Evolutionary conservation across 2,888 invertebrate genomes (phyloP).

Genomic region (Nesidiocoris tenuis): DNA sequence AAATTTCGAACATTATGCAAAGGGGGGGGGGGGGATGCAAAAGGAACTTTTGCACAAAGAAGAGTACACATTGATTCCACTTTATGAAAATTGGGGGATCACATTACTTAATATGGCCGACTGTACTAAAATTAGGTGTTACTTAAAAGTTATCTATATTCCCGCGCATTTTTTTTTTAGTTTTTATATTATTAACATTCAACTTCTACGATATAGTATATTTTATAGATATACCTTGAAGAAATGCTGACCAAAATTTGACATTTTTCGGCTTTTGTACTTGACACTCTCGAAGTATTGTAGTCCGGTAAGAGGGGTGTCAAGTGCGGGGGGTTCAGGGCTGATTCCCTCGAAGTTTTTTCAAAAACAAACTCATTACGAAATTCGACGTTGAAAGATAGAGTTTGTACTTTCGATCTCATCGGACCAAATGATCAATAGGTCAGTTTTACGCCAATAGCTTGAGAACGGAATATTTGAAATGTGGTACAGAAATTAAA

Average conservation of each 20-base stretch:
- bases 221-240: conserved; percentile 20
- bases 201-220: conserved; percentile 29
- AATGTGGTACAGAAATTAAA: too few species aligned
- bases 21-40: conserved; percentile 7
- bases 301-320: too few species aligned
- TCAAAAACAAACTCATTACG: too few species aligned
- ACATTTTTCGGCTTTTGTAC: too few species aligned
- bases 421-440: too few species aligned
- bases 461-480: too few species aligned
- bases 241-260: background rate
- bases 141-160: conserved; percentile 38
- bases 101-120: conserved; percentile 37
- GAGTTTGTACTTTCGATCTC: too few species aligned
- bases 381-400: too few species aligned
- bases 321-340: too few species aligned
- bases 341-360: too few species aligned
- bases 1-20: conserved; percentile 3
- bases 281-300: too few species aligned
- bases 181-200: conserved; percentile 33
- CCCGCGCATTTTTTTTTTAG: conserved; percentile 1
- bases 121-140: conserved; percentile 31
- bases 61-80: conserved; percentile 31
- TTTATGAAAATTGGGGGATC: conserved; percentile 21
- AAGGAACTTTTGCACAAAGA: conserved; percentile 14
- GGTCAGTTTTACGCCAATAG: too few species aligned